These are phyloP conservation scores for Stichodactyla helianthus DNA, from an alignment of 64 coral and sea anemone genomes.

Conservation along the genomic window DNA sequence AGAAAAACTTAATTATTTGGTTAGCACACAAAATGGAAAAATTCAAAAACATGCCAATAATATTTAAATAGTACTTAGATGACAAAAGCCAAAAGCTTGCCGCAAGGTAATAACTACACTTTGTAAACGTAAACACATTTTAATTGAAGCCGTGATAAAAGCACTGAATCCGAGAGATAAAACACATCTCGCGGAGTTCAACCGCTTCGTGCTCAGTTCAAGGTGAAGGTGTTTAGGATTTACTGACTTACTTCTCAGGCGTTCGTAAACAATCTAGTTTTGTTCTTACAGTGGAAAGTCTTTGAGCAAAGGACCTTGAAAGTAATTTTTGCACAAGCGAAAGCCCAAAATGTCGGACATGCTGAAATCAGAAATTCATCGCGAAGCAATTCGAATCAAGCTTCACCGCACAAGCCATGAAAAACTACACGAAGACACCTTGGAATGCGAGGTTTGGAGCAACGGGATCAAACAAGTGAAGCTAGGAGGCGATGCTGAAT, in stretches of 20 bases:
- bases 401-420: neutral
- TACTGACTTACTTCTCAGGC: neutral
- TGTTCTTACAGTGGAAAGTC: neutral
- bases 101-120: neutral
- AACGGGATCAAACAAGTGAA: neutral
- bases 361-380: slow-evolving; percentile 23
- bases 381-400: slow-evolving; percentile 11
- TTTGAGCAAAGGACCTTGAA: neutral
- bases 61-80: neutral
- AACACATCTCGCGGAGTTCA: neutral
- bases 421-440: neutral
- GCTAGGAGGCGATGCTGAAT: neutral
- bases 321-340: neutral
- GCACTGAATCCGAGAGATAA: neutral
- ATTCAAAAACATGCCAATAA: neutral
- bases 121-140: neutral
- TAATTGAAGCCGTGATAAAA: neutral
- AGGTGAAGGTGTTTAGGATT: too few relatives aligned
- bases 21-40: neutral
- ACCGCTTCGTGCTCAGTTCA: neutral
- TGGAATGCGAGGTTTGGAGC: neutral
- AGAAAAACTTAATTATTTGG: neutral
- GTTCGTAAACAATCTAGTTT: too few relatives aligned
- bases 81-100: neutral
- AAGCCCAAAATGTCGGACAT: slow-evolving; percentile 26